Percentiles rank a stretch among this genome's conserved stretches.
Evolutionary conservation across 1,140 invertebrate genomes (phyloP).

Genomic region (Drosophila pallidifrons): DNA sequence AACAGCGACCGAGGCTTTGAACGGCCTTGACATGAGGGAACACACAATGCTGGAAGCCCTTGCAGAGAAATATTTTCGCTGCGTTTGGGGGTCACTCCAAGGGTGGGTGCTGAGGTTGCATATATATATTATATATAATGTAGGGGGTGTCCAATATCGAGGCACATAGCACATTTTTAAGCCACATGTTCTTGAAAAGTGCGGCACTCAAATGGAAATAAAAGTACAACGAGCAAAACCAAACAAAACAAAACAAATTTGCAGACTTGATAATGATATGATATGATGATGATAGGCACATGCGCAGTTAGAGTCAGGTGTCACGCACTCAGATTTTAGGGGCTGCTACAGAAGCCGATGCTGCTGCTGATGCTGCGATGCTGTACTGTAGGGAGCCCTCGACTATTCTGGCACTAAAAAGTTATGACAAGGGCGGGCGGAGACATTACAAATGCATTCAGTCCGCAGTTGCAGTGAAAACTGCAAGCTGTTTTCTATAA

Average conservation of each 20-base stretch:
- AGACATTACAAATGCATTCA: not conserved
- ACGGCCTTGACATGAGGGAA: slow-evolving; percentile 55
- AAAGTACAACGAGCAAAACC: not conserved
- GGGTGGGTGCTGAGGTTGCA: not conserved
- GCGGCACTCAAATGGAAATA: not conserved
- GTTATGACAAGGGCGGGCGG: not conserved
- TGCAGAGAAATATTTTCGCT: slow-evolving; percentile 12
- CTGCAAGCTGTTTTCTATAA: too few species aligned
- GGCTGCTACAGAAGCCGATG: slow-evolving; percentile 20
- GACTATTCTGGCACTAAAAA: not conserved
- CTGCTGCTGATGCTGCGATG: slow-evolving; percentile 6
- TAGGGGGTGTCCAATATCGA: not conserved
- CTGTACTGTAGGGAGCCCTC: slow-evolving; percentile 5
- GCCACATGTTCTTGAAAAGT: slow-evolving; percentile 14
- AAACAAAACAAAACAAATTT: slow-evolving; percentile 39
- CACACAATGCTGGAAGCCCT: slow-evolving; percentile 29
- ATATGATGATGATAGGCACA: slow-evolving; percentile 21
- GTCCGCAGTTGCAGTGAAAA: not conserved
- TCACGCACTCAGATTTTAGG: slow-evolving; percentile 11
- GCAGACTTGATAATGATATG: slow-evolving; percentile 35
- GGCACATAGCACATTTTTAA: slow-evolving; percentile 18
- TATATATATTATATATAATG: too few species aligned
- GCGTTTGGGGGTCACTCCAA: slow-evolving; percentile 3
- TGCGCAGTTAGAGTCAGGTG: slow-evolving; percentile 42
- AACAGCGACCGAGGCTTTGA: slow-evolving; percentile 21